Conservation (phyloP, 2,888 invertebrate species). For the Cryptocephalus primarius region DNA sequence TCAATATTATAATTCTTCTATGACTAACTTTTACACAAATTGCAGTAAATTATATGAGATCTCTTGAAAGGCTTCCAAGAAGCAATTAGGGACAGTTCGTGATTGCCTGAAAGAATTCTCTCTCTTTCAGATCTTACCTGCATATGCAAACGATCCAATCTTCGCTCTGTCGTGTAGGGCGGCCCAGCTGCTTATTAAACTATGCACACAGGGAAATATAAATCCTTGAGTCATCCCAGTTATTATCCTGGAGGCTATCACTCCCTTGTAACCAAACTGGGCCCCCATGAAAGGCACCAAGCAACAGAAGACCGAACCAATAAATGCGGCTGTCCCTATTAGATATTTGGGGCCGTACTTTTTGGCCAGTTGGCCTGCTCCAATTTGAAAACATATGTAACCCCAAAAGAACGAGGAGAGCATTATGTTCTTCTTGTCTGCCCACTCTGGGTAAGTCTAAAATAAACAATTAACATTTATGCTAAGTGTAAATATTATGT, state of each 20-base stretch:
- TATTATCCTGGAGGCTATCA: conserved; percentile 15
- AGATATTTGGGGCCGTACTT: conserved; percentile 64
- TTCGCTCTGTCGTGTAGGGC: conserved; percentile 57
- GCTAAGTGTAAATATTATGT: background rate
- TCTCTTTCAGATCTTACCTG: conserved; percentile 31
- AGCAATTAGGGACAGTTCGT: no score
- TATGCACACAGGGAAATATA: conserved; percentile 58
- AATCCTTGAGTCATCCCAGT: conserved; percentile 47
- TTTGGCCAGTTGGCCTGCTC: conserved; percentile 59
- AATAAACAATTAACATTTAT: conserved; percentile 1
- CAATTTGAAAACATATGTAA: conserved; percentile 61
- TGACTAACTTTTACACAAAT: background rate
- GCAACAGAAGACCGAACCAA: conserved; percentile 54
- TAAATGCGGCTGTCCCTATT: conserved; percentile 38
- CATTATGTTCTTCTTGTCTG: conserved; percentile 33
- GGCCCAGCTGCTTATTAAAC: conserved; percentile 65
- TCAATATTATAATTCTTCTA: background rate
- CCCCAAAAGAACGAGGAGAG: conserved; percentile 75
- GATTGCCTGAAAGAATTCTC: background rate
- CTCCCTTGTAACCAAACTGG: conserved; percentile 14
- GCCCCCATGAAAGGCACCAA: conserved; percentile 36
- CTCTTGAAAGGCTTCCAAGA: no score
- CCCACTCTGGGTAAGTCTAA: conserved; percentile 15
- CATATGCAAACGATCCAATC: conserved; percentile 54
- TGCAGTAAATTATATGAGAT: background rate